These are phyloP conservation scores for Drosophila eohydei DNA, from an alignment of 2,888 invertebrate species.

Conservation along the genomic window DNA sequence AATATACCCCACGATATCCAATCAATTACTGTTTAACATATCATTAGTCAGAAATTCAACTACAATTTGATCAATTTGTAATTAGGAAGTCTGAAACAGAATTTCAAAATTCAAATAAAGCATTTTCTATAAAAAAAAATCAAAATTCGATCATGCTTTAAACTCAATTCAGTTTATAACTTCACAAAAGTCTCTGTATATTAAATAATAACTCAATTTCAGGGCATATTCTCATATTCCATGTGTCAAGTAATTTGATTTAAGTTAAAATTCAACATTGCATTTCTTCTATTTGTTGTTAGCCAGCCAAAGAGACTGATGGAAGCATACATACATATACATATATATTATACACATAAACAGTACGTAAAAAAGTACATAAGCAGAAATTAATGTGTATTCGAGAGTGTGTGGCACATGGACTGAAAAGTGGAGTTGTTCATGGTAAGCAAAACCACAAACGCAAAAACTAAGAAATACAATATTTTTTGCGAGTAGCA, in stretches of 20 bases:
- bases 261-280: neutral
- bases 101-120: neutral
- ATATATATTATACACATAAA: neutral
- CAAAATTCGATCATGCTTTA: neutral
- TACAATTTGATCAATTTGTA: neutral
- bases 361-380: neutral
- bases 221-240: neutral
- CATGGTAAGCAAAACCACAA: constrained; percentile 55
- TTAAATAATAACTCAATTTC: neutral
- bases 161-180: neutral
- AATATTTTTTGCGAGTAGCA: neutral
- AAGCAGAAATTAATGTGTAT: neutral
- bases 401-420: neutral
- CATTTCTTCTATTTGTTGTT: neutral
- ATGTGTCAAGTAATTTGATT: constrained; percentile 10
- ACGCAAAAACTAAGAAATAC: constrained; percentile 26
- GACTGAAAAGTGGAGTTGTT: constrained; percentile 28
- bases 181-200: neutral
- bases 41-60: constrained; percentile 6
- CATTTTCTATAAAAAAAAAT: neutral
- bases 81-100: neutral
- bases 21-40: constrained; percentile 19
- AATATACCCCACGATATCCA: constrained; percentile 28
- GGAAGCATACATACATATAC: neutral
- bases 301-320: neutral